phyloP scores from a whole-genome alignment of 2,113 vertebrate species.

The Rhea pennata region DNA sequence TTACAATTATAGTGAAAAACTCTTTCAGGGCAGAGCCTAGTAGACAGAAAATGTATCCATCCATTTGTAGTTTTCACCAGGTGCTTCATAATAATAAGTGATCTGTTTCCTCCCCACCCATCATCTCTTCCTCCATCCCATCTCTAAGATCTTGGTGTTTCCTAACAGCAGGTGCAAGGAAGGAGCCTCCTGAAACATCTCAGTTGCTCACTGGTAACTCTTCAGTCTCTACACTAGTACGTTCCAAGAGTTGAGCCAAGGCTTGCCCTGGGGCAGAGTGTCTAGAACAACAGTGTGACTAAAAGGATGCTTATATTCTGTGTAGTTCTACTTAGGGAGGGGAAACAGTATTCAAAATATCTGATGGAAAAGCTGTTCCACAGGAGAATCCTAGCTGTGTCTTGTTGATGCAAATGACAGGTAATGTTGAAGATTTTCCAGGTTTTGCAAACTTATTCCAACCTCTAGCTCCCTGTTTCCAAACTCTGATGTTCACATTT shows the following conservation, averaged over 20 bases:
- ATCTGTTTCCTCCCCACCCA: background rate
- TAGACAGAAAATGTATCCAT: background rate
- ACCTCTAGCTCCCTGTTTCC: background rate
- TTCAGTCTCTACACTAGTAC: rapidly evolving
- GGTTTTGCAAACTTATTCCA: background rate
- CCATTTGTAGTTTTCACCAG: background rate
- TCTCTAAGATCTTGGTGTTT: background rate
- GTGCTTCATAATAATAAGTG: background rate
- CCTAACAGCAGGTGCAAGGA: background rate
- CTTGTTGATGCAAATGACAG: rapidly evolving
- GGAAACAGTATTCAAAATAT: rapidly evolving
- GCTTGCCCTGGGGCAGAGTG: background rate
- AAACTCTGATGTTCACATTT: background rate
- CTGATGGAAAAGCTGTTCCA: background rate
- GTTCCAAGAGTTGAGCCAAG: background rate
- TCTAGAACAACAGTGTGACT: rapidly evolving
- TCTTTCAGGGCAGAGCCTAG: slow-evolving; percentile 35
- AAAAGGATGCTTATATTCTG: background rate
- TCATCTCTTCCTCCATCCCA: background rate
- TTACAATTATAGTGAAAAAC: slow-evolving; percentile 50
- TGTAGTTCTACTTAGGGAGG: rapidly evolving
- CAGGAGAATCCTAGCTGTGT: background rate
- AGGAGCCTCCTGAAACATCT: background rate
- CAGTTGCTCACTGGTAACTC: rapidly evolving
- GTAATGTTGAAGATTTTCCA: background rate